A percentile compares a stretch with the other conserved stretches of the same genome.
Evolutionary conservation across 2,113 vertebrate genomes (phyloP).

Genomic region (Rhizomys pruinosus): DNA sequence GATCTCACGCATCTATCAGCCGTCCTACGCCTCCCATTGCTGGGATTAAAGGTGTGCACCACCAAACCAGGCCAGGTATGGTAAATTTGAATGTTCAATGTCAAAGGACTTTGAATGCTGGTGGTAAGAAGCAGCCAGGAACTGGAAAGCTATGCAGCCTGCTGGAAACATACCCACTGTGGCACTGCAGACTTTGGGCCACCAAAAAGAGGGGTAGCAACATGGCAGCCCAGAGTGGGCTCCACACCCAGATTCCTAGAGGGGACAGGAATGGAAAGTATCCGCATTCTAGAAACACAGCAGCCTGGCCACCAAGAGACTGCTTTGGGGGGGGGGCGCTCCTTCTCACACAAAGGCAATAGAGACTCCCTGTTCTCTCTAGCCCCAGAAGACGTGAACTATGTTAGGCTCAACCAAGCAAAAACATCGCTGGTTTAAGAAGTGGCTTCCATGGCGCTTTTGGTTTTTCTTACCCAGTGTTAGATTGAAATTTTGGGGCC

Average conservation of each 20-base stretch:
- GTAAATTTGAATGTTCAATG: conserved; percentile 54
- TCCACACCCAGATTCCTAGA: neutral
- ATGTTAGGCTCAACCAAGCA: neutral
- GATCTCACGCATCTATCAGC: too few relatives aligned
- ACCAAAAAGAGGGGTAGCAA: neutral
- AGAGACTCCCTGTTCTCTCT: neutral
- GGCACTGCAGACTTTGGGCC: neutral
- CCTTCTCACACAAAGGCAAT: neutral
- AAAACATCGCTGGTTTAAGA: neutral
- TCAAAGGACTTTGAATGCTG: neutral
- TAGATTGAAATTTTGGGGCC: neutral
- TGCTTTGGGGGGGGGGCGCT: too few relatives aligned
- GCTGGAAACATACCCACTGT: neutral
- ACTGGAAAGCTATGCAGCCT: neutral
- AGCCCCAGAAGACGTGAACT: neutral
- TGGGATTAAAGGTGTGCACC: too few relatives aligned
- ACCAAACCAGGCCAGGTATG: neutral
- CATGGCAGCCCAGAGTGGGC: neutral
- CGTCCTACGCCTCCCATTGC: too few relatives aligned
- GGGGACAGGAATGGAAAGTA: rapidly evolving
- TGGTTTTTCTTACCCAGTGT: neutral
- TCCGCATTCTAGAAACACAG: neutral
- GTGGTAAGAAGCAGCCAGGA: neutral
- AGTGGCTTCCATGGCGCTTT: neutral
- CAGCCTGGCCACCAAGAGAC: neutral